These are phyloP conservation scores for Enteromius treurensis DNA, from an alignment of 2,797 vertebrate species.

Conservation along the genomic window DNA sequence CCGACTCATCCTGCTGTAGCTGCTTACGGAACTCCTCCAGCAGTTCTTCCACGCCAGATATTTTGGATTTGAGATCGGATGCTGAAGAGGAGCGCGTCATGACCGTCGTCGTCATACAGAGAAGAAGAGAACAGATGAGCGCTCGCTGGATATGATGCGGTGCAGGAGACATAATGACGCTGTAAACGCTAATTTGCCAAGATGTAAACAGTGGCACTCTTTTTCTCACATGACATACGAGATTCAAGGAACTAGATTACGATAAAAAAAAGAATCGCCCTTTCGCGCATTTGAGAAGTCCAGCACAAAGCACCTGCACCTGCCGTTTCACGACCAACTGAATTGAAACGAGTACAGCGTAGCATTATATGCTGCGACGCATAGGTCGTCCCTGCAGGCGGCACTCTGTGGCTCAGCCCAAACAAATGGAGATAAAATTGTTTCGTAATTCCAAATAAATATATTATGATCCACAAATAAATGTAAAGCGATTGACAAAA, in stretches of 20 bases:
- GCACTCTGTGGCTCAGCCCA: neutral
- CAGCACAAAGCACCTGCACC: slow-evolving; percentile 15
- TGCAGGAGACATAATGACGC: neutral
- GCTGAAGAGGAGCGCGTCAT: slow-evolving; percentile 66
- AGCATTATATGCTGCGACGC: neutral
- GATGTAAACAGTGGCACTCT: neutral
- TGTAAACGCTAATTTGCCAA: neutral
- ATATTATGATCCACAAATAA: no score
- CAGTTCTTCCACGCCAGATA: slow-evolving; percentile 88
- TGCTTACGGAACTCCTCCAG: slow-evolving; percentile 89
- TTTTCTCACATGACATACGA: neutral
- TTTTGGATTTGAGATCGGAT: slow-evolving; percentile 80
- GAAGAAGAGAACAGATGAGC: slow-evolving; percentile 21
- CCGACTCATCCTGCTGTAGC: slow-evolving; percentile 84
- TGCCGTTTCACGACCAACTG: neutral
- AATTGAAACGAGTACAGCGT: neutral
- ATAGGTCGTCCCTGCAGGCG: neutral
- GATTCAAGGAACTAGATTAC: neutral
- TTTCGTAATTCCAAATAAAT: no score
- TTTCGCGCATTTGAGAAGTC: neutral
- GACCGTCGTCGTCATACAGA: slow-evolving; percentile 7
- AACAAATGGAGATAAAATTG: neutral
- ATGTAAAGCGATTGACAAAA: neutral
- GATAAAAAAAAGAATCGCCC: neutral
- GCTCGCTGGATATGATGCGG: neutral